phyloP scores from a whole-genome alignment of 2,888 invertebrate genomes.

The Agonopterix heracliana region DNA sequence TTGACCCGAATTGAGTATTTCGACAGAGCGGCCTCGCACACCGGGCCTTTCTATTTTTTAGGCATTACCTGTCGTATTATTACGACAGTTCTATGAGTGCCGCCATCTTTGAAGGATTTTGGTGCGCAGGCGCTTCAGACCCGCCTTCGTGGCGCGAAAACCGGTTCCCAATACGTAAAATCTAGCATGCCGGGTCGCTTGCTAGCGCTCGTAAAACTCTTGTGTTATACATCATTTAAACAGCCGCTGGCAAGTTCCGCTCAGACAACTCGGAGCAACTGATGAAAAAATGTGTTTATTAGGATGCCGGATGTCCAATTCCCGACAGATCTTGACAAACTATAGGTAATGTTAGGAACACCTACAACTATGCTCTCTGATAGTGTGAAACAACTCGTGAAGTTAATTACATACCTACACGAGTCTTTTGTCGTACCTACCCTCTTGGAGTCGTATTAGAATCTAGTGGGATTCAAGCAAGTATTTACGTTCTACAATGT shows the following conservation, averaged over 20 bases:
- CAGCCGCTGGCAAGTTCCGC: not conserved
- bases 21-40: conserved; percentile 74
- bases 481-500: not conserved
- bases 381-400: too few relatives aligned
- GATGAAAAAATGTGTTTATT: too few relatives aligned
- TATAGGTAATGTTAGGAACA: too few relatives aligned
- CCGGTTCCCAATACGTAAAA: conserved; percentile 36
- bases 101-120: conserved; percentile 65
- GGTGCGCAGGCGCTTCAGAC: conserved; percentile 45
- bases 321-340: too few relatives aligned
- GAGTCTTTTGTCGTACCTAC: too few relatives aligned
- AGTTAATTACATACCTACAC: too few relatives aligned
- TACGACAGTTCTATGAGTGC: conserved; percentile 66
- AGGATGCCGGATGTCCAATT: too few relatives aligned
- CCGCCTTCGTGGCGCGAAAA: conserved; percentile 32
- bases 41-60: conserved; percentile 77
- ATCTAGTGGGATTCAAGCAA: not conserved
- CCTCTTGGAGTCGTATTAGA: too few relatives aligned
- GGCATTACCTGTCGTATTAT: conserved; percentile 75
- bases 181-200: conserved; percentile 22
- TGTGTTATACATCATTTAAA: not conserved
- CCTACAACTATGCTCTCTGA: too few relatives aligned
- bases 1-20: conserved; percentile 74
- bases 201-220: not conserved
- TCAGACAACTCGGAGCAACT: too few relatives aligned